Base-by-base conservation (phyloP, 1,140 invertebrate species). In the Anastatus disparis region DNA sequence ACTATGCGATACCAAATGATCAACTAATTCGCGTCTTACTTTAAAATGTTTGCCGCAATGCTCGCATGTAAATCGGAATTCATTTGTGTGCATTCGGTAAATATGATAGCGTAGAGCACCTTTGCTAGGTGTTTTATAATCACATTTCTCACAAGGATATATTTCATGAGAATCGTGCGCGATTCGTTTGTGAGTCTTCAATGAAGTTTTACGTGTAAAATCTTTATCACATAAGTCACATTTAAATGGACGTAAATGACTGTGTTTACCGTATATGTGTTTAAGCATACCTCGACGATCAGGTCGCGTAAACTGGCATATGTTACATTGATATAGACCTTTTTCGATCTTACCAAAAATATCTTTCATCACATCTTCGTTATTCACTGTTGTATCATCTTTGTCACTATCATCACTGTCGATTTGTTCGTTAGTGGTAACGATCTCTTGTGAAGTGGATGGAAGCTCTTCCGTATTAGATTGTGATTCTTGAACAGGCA, bases 21-120 rank as follows among this genome's bases (percentile, higher is more conserved):
- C 84, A 50, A 82, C 77, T 6, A 87, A 82, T 24, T 87, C 77
- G 0, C 80, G 80, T 13, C 82, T 81, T 13, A 85, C 82, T 12
- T 86, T 84, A 77, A 91, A 92, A 7, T 85, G 83, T 40, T 89
- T 82, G 0, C 88, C 87, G 73, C 91, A 92, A 3, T 89, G 85
- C 52, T 89, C 88, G 78, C 92, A 93, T 38, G 87, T 86, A 26
- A 70, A 62, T 0, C 48, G 58, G 10, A 22, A 55, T 10, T 63
- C 59, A 17, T 42, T 55, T 7, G 24, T 40, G 24, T 70, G 59
- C 13, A 63, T 22, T 0, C 58, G 29, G 12, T 61, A 52, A 12
- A 38, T n/a, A n/a, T 69, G 56, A n/a, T 29, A 50, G 0, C 24
- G 24, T 1, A 69, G 35, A 9, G 55, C 50, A 1, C 26, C 17